These are phyloP conservation scores for Pelusios castaneus DNA, from an alignment of 2,113 vertebrate genomes.

Conservation along the genomic window DNA sequence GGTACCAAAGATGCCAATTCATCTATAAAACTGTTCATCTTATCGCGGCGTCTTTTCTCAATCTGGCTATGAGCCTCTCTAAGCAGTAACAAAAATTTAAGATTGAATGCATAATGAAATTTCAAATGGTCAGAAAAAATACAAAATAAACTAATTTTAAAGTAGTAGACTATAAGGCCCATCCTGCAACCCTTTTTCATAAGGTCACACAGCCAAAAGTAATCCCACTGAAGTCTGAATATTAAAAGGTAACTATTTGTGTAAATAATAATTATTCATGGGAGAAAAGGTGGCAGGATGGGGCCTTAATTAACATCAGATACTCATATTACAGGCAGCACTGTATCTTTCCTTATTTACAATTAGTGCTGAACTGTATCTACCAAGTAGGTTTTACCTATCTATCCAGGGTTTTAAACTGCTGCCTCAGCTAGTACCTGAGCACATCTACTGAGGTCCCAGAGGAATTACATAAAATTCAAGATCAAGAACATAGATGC, in stretches of 20 bases:
- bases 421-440: not conserved
- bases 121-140: not conserved
- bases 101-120: not conserved
- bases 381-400: not conserved
- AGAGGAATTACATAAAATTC: not conserved
- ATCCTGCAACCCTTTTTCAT: not conserved
- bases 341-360: not conserved
- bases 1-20: slow-evolving; percentile 96
- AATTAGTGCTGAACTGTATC: not conserved
- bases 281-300: not conserved
- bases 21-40: slow-evolving; percentile 99
- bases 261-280: not conserved
- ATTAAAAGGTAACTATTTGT: not conserved
- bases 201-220: not conserved
- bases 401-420: not conserved
- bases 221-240: not conserved
- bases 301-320: not conserved
- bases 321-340: not conserved
- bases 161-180: not conserved
- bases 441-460: not conserved
- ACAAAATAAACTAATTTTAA: not conserved
- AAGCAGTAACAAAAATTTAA: slow-evolving; percentile 22
- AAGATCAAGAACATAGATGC: not conserved
- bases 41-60: slow-evolving; percentile 95
- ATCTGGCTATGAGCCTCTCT: slow-evolving; percentile 99